Evolutionary conservation across 2,888 invertebrate genomes (phyloP).

Genomic region (Sarcophaga variegata): DNA sequence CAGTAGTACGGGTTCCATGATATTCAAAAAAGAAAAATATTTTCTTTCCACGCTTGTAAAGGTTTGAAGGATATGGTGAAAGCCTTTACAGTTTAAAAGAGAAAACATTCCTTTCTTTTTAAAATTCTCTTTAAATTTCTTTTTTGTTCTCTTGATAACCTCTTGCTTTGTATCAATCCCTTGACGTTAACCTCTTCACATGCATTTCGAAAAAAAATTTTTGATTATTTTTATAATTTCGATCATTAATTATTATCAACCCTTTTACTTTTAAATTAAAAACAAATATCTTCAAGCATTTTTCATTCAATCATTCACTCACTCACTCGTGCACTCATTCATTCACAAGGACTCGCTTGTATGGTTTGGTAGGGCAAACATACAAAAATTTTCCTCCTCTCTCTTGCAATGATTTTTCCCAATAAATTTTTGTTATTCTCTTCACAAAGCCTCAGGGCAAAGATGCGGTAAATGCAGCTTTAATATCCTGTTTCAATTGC

Average conservation of each 20-base stretch:
- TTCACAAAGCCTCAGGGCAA: slow-evolving; percentile 29
- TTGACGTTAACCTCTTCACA: no score
- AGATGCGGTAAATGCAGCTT: slow-evolving; percentile 60
- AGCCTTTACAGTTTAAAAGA: no score
- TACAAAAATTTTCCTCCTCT: background rate
- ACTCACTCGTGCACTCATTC: background rate
- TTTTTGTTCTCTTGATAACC: no score
- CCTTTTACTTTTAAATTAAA: slow-evolving; percentile 58
- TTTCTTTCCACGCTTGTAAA: no score
- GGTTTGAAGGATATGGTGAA: no score
- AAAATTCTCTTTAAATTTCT: no score
- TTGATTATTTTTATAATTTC: background rate
- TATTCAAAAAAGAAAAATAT: no score
- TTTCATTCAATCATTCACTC: background rate
- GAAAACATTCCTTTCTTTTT: no score
- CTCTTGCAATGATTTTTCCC: background rate
- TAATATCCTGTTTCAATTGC: slow-evolving; percentile 50
- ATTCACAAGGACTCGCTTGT: background rate
- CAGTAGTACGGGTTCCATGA: no score
- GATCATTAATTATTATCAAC: slow-evolving; percentile 54
- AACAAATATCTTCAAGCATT: slow-evolving; percentile 48
- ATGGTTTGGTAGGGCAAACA: background rate
- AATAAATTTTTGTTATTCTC: background rate
- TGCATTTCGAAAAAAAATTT: background rate
- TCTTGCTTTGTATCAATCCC: no score